These are phyloP conservation scores for Urocyon cinereoargenteus DNA, from an alignment of 2,797 vertebrate species.

Conservation along the genomic window DNA sequence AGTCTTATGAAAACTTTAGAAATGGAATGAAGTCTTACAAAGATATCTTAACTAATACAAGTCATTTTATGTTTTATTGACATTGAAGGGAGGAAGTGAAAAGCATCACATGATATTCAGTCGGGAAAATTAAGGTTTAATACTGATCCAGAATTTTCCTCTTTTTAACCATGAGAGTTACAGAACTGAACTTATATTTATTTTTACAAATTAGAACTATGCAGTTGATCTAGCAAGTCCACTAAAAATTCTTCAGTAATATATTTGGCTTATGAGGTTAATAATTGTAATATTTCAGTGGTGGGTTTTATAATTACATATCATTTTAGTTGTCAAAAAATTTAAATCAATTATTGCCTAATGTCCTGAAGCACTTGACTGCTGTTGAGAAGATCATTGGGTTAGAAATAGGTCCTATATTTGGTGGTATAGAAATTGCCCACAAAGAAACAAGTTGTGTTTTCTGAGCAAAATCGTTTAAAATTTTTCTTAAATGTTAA, in stretches of 20 bases:
- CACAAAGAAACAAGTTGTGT: neutral
- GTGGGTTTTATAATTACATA: neutral
- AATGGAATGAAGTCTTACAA: neutral
- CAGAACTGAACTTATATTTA: neutral
- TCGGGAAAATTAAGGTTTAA: neutral
- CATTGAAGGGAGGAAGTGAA: neutral
- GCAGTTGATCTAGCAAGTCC: neutral
- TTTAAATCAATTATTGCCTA: constrained; percentile 20
- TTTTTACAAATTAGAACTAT: neutral
- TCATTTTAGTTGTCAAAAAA: constrained; percentile 5
- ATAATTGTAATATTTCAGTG: neutral
- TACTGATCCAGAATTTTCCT: neutral
- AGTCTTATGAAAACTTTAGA: neutral
- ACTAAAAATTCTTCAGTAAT: neutral
- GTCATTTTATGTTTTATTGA: neutral
- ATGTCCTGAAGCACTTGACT: neutral
- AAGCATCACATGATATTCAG: neutral
- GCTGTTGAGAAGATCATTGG: neutral
- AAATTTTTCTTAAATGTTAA: neutral
- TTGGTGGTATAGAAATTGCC: neutral
- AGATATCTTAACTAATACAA: neutral
- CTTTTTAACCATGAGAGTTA: neutral
- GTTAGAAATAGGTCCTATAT: neutral
- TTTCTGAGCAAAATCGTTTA: neutral
- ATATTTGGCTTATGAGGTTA: neutral